A percentile compares a stretch with the other conserved stretches of the same genome.
phyloP scores from a whole-genome alignment of 2,113 vertebrate species.

The Poecilia latipinna region DNA sequence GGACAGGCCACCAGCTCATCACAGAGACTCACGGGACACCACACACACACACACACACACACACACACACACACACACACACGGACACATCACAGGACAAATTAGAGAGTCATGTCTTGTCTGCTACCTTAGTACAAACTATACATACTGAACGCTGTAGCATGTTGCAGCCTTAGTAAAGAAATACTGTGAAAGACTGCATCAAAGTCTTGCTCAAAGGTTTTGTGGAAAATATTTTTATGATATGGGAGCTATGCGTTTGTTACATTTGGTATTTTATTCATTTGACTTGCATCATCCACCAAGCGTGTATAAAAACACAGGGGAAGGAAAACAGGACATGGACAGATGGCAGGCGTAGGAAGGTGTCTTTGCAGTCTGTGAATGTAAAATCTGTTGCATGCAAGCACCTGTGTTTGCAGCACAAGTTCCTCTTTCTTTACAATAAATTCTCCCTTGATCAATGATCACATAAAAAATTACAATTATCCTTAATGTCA shows the following conservation, averaged over 20 bases:
- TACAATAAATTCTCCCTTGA: neutral
- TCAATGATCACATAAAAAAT: neutral
- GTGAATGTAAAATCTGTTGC: slow-evolving; percentile 1
- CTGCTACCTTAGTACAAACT: too few relatives aligned
- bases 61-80: too few relatives aligned
- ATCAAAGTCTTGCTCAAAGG: neutral
- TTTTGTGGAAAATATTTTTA: neutral
- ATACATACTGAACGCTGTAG: too few relatives aligned
- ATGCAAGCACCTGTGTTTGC: slow-evolving; percentile 1
- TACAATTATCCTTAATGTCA: neutral
- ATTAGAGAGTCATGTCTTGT: too few relatives aligned
- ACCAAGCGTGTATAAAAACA: slow-evolving; percentile 8
- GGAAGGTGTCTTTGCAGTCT: slow-evolving; percentile 16
- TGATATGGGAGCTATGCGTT: neutral
- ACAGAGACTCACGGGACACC: too few relatives aligned
- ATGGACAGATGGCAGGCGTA: slow-evolving; percentile 50
- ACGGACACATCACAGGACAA: too few relatives aligned
- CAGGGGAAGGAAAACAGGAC: slow-evolving; percentile 13
- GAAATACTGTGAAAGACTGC: neutral
- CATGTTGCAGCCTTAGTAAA: neutral
- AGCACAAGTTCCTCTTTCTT: slow-evolving; percentile 2
- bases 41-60: too few relatives aligned
- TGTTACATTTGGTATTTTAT: slow-evolving; percentile 6
- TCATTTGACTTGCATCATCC: slow-evolving; percentile 20
- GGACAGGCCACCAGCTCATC: too few relatives aligned